Evolutionary conservation across 1,140 invertebrate genomes (phyloP), one percentile per base, ranked within the genome.

Genomic region (Homalodisca vitripennis): DNA sequence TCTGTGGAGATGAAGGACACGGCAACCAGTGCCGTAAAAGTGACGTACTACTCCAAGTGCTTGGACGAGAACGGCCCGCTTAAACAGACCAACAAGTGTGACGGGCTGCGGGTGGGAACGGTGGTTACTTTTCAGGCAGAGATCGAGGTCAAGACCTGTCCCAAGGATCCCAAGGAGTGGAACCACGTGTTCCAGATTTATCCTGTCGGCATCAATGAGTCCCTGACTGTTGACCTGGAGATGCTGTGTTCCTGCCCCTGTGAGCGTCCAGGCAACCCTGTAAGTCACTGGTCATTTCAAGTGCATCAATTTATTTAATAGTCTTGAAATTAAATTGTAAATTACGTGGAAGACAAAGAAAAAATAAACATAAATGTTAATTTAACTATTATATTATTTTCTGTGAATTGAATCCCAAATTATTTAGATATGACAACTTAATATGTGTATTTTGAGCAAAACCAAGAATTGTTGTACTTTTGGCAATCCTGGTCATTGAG

Each of bases 1-100:
- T 89, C 91, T 0, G 90, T 98, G 0, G 92, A 94, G 82, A 89
- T 98, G 86, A 94, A 94, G 79, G 93, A 96, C 73, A 96, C 93
- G 70, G 90, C 93, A 20, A 90, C 89, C 57, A 91, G 91, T 73
- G 86, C 89, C 31, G 83, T 98, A 0, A 90, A 92, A 78, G 87
- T 99, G 17, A 89, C 87, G 55, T 98, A 98, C 80, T 90, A 88
- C 75, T 96, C 95, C 0, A 90, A 87, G 47, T 98, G 97, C 77
- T 80, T 94, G 55, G 88, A 89, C 80, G 74, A 77, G 76, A 76
- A 31, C 65, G 82, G 82, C 67, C 79, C 82, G 6, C 76, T 83
- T 10, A 80, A 86, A 14, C 85, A 90, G 76, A 94, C 91, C 0
- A 92, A 88, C 69, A 93, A 92, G 80, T 98, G 96, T 78, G 89